Evolutionary conservation across 2,113 vertebrate species (phyloP), one percentile per base, ranked within the genome.

Genomic region (Pycnonotus jocosus): DNA sequence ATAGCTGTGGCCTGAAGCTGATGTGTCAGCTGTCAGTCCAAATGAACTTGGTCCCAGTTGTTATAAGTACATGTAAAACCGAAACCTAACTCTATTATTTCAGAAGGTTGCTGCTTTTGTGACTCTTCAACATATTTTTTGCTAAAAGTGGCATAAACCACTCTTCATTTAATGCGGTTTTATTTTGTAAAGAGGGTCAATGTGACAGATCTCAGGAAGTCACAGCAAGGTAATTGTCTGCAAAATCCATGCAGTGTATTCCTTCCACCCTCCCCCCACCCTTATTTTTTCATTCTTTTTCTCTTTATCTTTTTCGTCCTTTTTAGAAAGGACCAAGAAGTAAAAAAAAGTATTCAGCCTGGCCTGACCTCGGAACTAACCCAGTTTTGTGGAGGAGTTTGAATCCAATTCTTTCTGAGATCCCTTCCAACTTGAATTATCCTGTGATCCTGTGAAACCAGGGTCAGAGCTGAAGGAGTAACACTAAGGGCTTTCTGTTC

Each of bases 21-120:
- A 96, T 91, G 79, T 96, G 95, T 97, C 90, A 90, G 79, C 79
- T 96, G 94, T 95, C 95, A 94, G 79, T 96, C 93, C 88, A 78
- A 54, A 92, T 97, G 74, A 92, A 82, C 56, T 70, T 80, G 44
- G 54, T 60, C 77, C 30, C 19, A 33, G 42, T 86, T 86, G 51
- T 71, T 91, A 13, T 20, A 91, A 84, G 65, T 50, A 81, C 68
- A 50, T 51, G 21, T 60, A 78, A 89, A 81, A 8, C 25, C 4
- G 2, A 87, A 82, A 18, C 18, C 40, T 76, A 86, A 21, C 15
- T 62, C 30, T 45, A 0, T 61, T 84, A 25, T 92, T 92, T 82
- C 69, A 77, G 45, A 76, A 31, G 15, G n/a, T 10, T 42, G 60
- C 18, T 60, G 6, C 4, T 61, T 90, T 85, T 80, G 64, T 15